Evolutionary conservation across 30 jellyfish, hydroid and myxozoan species (phyloP).

Genomic region (Morbakka virulenta): DNA sequence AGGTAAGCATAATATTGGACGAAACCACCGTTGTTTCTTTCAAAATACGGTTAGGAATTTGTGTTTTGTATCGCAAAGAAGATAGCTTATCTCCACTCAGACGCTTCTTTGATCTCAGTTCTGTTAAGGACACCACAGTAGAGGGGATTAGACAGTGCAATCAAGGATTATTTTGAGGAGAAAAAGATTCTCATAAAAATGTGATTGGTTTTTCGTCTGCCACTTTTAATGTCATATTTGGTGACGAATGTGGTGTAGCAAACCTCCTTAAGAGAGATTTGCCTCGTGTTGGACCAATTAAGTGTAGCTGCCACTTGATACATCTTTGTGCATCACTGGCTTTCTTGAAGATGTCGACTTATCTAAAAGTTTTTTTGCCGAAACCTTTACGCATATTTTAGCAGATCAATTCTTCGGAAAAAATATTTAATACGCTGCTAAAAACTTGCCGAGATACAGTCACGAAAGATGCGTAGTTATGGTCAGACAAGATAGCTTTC

Average conservation of each 20-base stretch:
- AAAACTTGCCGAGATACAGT: constrained; percentile 18
- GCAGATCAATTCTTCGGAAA: constrained; percentile 36
- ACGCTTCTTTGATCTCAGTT: constrained; percentile 1
- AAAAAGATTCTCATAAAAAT: constrained; percentile 19
- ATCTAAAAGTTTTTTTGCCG: constrained; percentile 17
- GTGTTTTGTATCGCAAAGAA: constrained; percentile 6
- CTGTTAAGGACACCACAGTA: not conserved
- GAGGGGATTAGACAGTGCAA: not conserved
- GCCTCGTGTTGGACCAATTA: constrained; percentile 5
- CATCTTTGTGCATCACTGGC: constrained; percentile 14
- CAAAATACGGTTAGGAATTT: constrained; percentile 25
- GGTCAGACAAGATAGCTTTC: constrained; percentile 62
- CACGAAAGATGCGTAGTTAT: constrained; percentile 43
- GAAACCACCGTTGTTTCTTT: constrained; percentile 34
- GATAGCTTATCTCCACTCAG: constrained; percentile 2
- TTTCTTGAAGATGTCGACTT: not conserved
- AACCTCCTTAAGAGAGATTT: constrained; percentile 2
- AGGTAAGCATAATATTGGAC: constrained; percentile 30
- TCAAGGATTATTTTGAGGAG: not conserved
- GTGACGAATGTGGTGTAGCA: constrained; percentile 11
- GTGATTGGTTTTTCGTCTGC: constrained; percentile 46
- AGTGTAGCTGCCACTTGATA: constrained; percentile 18
- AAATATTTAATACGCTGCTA: constrained; percentile 4
- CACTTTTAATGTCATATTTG: constrained; percentile 34
- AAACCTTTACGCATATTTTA: constrained; percentile 26